Base-by-base conservation (phyloP, 2,797 vertebrate species). In the Platalea minor region DNA sequence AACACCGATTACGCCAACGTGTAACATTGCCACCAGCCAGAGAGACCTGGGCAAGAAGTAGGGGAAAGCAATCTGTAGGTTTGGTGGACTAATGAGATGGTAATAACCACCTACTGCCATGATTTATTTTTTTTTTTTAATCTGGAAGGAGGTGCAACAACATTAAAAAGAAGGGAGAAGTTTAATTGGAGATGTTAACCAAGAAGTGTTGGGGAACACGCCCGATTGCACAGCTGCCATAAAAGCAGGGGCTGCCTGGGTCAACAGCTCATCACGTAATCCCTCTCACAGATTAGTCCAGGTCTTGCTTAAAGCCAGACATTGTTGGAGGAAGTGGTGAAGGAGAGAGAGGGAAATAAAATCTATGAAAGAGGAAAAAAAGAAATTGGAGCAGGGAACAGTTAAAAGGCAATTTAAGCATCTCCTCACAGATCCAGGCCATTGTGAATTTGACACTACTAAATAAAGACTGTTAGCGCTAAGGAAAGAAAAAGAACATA, bases 1-100 rank as follows among this genome's bases (percentile, higher is more conserved):
- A 82, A 79, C 41, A 54, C 5, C 18, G 24, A 11, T 2, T 14
- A n/a, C 41, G 14, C 41, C 41, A 41, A 41, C 41, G 3, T 10
- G 57, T n/a, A 46, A 46, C 0, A 0, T 0, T 33, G 70, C 45
- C 50, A 33, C 11, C 21, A 4, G 11, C 8, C 29, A 51, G 67
- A 51, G 50, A 43, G 28, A 29, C 37, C 20, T n/a, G 59, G 31
- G 31, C 37, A 9, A 59, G 51, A 82, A 8, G 39, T 0, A 15
- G 10, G 33, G 31, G 9, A 37, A 39, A 28, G 56, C 24, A 25
- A 1, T 26, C n/a, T 46, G 28, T 3, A 6, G 41, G 8, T 68
- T 65, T 4, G 12, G 28, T 33, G 79, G 28, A 33, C 43, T 35
- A 19, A 57, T 15, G 39, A 25, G 29, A 5, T 13, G 9, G 17